Conservation (phyloP, 2,888 invertebrate genomes). For the Dasysyrphus tricinctus region DNA sequence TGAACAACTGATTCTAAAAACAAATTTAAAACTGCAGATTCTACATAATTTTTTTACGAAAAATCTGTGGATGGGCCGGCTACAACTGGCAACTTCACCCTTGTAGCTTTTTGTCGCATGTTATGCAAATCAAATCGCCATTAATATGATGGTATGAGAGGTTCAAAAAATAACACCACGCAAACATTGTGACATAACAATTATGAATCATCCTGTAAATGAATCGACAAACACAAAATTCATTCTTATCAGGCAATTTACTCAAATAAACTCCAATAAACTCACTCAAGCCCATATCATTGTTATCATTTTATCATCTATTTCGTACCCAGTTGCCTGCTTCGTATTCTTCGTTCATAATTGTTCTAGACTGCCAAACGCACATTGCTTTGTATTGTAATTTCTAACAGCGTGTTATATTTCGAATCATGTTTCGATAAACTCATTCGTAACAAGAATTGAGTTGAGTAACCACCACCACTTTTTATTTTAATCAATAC, state of each 20-base stretch:
- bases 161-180: not conserved
- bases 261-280: constrained; percentile 6
- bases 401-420: not conserved
- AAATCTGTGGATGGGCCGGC: too few species aligned
- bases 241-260: constrained; percentile 40
- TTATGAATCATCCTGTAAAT: constrained; percentile 31
- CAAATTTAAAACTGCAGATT: too few species aligned
- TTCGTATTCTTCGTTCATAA: not conserved
- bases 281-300: constrained; percentile 25
- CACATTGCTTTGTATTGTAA: not conserved
- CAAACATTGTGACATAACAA: not conserved
- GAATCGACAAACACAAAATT: not conserved
- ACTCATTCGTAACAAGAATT: constrained; percentile 8
- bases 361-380: not conserved
- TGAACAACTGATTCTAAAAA: too few species aligned
- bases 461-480: constrained; percentile 9
- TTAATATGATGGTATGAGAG: too few species aligned
- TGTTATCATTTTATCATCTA: constrained; percentile 40
- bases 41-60: too few species aligned
- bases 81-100: too few species aligned
- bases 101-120: too few species aligned
- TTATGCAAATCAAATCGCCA: too few species aligned
- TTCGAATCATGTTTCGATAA: not conserved
- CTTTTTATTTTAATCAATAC: constrained; percentile 81
- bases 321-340: constrained; percentile 22